phyloP scores from a whole-genome alignment of 2,888 invertebrate genomes.

The Erebia ligea region DNA sequence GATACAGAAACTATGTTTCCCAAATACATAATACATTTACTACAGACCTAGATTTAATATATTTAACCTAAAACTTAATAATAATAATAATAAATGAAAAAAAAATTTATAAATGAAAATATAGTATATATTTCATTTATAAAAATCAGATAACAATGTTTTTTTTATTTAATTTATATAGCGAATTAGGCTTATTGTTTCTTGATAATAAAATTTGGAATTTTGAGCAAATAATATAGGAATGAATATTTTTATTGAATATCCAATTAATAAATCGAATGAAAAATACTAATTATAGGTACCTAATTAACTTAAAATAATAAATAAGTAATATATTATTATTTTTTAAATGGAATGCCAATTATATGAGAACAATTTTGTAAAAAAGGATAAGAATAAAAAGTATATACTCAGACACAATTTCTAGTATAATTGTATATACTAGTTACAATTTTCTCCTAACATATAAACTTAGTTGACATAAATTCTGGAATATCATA shows the following conservation, averaged over 20 bases:
- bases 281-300: neutral
- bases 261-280: neutral
- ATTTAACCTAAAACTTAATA: neutral
- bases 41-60: neutral
- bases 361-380: neutral
- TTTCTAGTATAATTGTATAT: neutral
- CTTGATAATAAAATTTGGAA: neutral
- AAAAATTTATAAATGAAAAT: neutral
- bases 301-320: neutral
- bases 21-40: conserved; percentile 15
- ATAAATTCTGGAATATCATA: no score
- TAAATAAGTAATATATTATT: neutral
- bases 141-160: no score
- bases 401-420: no score
- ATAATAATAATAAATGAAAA: neutral
- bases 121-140: no score
- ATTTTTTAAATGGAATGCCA: neutral
- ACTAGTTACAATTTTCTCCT: neutral
- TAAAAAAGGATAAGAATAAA: neutral
- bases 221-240: conserved; percentile 6
- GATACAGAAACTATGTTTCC: conserved; percentile 34
- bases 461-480: neutral
- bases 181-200: no score
- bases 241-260: neutral
- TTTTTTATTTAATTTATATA: no score